A percentile compares a stretch with the other conserved stretches of the same genome.
Conservation (phyloP, 2,888 invertebrate genomes). For the Eretmocerus hayati region DNA sequence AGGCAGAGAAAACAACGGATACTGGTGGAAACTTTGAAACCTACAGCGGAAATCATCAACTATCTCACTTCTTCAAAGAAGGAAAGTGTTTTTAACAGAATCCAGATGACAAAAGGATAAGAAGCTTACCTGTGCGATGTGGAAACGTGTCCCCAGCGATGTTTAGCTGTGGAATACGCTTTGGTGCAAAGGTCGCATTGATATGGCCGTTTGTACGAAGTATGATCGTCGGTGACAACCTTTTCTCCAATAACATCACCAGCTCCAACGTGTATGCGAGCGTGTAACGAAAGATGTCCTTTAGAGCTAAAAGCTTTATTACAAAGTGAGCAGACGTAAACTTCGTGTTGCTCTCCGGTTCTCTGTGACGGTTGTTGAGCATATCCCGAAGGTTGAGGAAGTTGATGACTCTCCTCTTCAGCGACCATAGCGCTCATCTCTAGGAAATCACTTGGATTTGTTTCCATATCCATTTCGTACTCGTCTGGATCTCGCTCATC, state of each 20-base stretch:
- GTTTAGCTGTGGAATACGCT: slow-evolving; percentile 47
- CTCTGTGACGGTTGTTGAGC: slow-evolving; percentile 25
- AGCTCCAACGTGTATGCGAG: slow-evolving; percentile 44
- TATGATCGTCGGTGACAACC: slow-evolving; percentile 45
- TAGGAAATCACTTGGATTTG: slow-evolving; percentile 41
- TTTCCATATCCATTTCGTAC: slow-evolving; percentile 45
- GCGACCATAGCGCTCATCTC: slow-evolving; percentile 24
- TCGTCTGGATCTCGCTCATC: slow-evolving; percentile 38
- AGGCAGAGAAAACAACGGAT: too few species aligned
- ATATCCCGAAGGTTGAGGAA: slow-evolving; percentile 18
- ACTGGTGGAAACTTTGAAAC: too few species aligned
- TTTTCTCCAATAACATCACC: slow-evolving; percentile 44
- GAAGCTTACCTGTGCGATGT: slow-evolving; percentile 41
- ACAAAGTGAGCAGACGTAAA: slow-evolving; percentile 45
- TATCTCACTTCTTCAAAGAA: too few species aligned
- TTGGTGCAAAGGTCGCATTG: slow-evolving; percentile 48
- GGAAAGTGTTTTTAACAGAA: too few species aligned
- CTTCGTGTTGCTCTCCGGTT: slow-evolving; percentile 40
- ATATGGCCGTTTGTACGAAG: slow-evolving; percentile 46
- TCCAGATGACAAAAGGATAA: neutral
- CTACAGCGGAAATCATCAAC: too few species aligned
- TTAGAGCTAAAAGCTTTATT: slow-evolving; percentile 47
- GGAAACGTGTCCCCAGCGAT: slow-evolving; percentile 48
- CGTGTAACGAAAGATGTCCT: slow-evolving; percentile 46
- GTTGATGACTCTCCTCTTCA: slow-evolving; percentile 6